Conservation (phyloP, 2,888 invertebrate genomes). For the Drosophila nr. perissopoda region DNA sequence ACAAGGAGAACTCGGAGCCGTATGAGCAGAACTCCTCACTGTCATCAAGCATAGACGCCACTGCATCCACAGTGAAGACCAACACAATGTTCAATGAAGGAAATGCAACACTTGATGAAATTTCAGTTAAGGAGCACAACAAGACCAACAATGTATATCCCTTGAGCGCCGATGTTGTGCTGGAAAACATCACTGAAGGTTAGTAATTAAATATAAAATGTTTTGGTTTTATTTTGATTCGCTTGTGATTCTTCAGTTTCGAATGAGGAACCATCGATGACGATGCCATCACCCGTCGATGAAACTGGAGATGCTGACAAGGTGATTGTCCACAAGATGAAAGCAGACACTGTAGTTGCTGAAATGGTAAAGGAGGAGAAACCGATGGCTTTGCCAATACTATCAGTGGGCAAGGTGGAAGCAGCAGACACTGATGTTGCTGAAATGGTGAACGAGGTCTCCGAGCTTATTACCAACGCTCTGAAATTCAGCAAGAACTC, state of each 20-base stretch:
- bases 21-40: slow-evolving; percentile 57
- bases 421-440: slow-evolving; percentile 13
- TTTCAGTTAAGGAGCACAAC: slow-evolving; percentile 40
- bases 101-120: slow-evolving; percentile 50
- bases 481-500: slow-evolving; percentile 66
- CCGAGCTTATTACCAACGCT: slow-evolving; percentile 70
- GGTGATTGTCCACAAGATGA: slow-evolving; percentile 36
- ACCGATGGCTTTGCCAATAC: not conserved
- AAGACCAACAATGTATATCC: slow-evolving; percentile 56
- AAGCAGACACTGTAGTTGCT: slow-evolving; percentile 9
- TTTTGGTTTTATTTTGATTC: not conserved
- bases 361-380: slow-evolving; percentile 60
- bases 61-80: slow-evolving; percentile 62
- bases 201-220: not conserved
- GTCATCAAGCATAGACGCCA: slow-evolving; percentile 62
- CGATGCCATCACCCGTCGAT: slow-evolving; percentile 6
- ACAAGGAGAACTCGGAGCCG: slow-evolving; percentile 76
- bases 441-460: slow-evolving; percentile 68
- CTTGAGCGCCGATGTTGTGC: slow-evolving; percentile 56
- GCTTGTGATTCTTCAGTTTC: slow-evolving; percentile 49
- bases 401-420: slow-evolving; percentile 2
- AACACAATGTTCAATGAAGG: slow-evolving; percentile 50
- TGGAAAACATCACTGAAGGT: slow-evolving; percentile 71
- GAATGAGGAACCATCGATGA: slow-evolving; percentile 46
- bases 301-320: slow-evolving; percentile 32